phyloP scores from a whole-genome alignment of 2,113 vertebrate species.

The Argyrosomus japonicus region DNA sequence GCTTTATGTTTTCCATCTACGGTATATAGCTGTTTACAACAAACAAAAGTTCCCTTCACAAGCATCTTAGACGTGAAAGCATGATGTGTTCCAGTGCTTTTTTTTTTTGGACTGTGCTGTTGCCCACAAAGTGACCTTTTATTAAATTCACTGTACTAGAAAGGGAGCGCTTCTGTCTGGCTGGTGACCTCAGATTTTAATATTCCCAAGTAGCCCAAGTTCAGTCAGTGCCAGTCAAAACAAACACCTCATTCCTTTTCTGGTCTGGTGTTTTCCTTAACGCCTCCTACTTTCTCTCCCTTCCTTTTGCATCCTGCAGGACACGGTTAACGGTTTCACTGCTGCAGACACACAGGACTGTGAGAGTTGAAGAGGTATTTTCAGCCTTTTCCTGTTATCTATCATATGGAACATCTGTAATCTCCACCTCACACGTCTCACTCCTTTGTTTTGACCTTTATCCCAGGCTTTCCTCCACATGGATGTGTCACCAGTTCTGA shows the following conservation, averaged over 20 bases:
- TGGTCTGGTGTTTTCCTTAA: slow-evolving; percentile 31
- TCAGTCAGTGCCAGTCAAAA: slow-evolving; percentile 51
- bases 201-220: slow-evolving; percentile 12
- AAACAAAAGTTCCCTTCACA: background rate
- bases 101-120: background rate
- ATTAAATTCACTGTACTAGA: background rate
- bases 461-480: slow-evolving; percentile 23
- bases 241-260: slow-evolving; percentile 28
- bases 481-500: background rate
- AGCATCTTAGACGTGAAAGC: background rate
- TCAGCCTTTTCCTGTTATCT: background rate
- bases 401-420: background rate
- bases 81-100: background rate
- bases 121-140: slow-evolving; percentile 9
- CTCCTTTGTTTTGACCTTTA: background rate
- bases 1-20: slow-evolving; percentile 9
- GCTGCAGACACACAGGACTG: slow-evolving; percentile 54
- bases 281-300: background rate
- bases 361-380: slow-evolving; percentile 45
- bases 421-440: background rate
- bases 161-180: slow-evolving; percentile 5
- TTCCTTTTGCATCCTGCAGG: slow-evolving; percentile 57
- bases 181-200: slow-evolving; percentile 45
- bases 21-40: background rate
- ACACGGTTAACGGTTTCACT: slow-evolving; percentile 64